Evolutionary conservation across 1,140 invertebrate species (phyloP).

Genomic region (Brachionus plicatilis): DNA sequence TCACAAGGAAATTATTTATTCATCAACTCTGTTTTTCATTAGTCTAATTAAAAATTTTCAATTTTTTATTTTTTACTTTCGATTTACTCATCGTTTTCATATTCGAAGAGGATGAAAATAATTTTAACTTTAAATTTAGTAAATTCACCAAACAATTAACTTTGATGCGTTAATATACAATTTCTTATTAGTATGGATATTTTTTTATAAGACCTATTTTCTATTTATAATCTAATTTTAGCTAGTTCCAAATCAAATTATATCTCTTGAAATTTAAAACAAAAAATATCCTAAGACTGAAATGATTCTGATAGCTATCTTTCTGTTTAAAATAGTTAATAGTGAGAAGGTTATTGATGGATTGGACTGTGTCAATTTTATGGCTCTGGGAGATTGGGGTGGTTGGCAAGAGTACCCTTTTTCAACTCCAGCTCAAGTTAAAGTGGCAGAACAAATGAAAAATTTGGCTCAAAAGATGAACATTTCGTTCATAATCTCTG

Average conservation of each 20-base stretch:
- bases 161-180: no score
- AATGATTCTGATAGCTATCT: not conserved
- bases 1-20: not conserved
- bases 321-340: not conserved
- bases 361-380: not conserved
- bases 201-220: not conserved
- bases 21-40: not conserved
- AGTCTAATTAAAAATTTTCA: not conserved
- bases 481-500: slow-evolving; percentile 32
- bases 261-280: not conserved
- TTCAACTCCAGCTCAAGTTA: not conserved
- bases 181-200: not conserved
- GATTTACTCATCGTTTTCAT: not conserved
- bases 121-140: not conserved
- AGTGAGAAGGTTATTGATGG: not conserved
- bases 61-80: not conserved
- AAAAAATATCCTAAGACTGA: not conserved
- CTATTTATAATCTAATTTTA: slow-evolving; percentile 31
- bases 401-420: not conserved
- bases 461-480: not conserved
- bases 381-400: slow-evolving; percentile 12
- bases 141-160: no score
- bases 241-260: not conserved
- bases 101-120: not conserved
- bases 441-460: not conserved